These are phyloP conservation scores for Holocentrus rufus DNA, from an alignment of 2,797 vertebrate genomes.

Conservation along the genomic window DNA sequence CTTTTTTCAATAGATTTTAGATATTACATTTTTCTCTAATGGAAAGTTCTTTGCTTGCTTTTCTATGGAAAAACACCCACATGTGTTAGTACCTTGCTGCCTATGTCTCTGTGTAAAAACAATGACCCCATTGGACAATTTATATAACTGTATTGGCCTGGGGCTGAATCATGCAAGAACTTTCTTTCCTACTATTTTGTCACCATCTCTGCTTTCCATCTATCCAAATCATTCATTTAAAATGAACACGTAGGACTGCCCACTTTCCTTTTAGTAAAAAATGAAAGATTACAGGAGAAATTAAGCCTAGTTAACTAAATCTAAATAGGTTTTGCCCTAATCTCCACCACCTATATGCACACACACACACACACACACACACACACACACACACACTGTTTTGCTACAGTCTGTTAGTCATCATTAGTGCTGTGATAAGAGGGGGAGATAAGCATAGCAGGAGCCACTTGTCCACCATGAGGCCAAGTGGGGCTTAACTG, in stretches of 20 bases:
- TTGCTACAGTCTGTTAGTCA: slow-evolving; percentile 21
- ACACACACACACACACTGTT: neutral
- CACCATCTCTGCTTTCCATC: too few relatives aligned
- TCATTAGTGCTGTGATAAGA: slow-evolving; percentile 55
- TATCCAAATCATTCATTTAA: too few relatives aligned
- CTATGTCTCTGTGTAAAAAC: neutral
- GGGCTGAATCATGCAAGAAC: too few relatives aligned
- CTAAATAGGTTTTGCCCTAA: too few relatives aligned
- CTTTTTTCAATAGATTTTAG: neutral
- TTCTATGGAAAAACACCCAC: neutral
- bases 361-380: slow-evolving; percentile 2
- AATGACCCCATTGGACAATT: too few relatives aligned
- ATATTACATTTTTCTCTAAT: too few relatives aligned
- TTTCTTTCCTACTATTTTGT: too few relatives aligned
- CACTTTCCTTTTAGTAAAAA: slow-evolving; percentile 9
- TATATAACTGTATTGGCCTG: too few relatives aligned
- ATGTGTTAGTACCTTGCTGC: neutral
- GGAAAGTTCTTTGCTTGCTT: too few relatives aligned
- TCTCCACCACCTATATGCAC: neutral
- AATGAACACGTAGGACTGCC: too few relatives aligned
- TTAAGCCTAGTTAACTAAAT: too few relatives aligned
- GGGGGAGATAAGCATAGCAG: slow-evolving; percentile 38
- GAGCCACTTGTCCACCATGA: neutral
- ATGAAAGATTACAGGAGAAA: slow-evolving; percentile 3
- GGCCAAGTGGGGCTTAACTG: neutral